These are phyloP conservation scores for Picathartes gymnocephalus DNA, from an alignment of 2,113 vertebrate species.

Conservation along the genomic window DNA sequence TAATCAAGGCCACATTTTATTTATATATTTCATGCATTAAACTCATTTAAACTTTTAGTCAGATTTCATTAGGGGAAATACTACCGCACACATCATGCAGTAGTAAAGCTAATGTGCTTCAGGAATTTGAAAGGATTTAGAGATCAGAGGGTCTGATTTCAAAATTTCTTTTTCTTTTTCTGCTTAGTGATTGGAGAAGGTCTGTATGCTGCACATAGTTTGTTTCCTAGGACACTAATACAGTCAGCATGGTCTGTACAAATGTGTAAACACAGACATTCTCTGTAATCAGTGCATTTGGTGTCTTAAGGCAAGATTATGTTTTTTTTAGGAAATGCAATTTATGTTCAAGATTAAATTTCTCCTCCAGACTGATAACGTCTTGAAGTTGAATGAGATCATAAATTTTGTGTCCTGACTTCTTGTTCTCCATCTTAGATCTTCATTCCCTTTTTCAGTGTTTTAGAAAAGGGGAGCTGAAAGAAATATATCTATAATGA, in stretches of 20 bases:
- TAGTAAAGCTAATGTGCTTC: constrained; percentile 81
- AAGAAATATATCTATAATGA: background rate
- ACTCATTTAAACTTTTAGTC: constrained; percentile 84
- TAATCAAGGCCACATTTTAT: constrained; percentile 84
- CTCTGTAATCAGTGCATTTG: constrained; percentile 79
- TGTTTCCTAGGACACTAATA: constrained; percentile 82
- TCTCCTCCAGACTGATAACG: constrained; percentile 76
- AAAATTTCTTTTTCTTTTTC: constrained; percentile 71
- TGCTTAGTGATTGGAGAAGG: constrained; percentile 64
- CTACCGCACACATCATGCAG: constrained; percentile 77
- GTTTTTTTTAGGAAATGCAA: constrained; percentile 85
- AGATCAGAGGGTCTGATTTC: constrained; percentile 83
- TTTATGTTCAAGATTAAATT: constrained; percentile 81
- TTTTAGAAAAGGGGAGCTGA: background rate
- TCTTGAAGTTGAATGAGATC: constrained; percentile 73
- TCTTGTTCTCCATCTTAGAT: constrained; percentile 50
- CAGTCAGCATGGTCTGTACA: constrained; percentile 77
- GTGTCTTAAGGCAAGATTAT: constrained; percentile 84
- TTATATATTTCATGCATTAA: constrained; percentile 84
- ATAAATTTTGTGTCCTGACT: constrained; percentile 68
- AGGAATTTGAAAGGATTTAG: constrained; percentile 82
- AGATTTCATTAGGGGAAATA: constrained; percentile 83
- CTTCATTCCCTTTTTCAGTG: constrained; percentile 23
- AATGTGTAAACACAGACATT: constrained; percentile 86
- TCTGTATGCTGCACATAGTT: constrained; percentile 56